These are phyloP conservation scores for Pygoscelis antarcticus DNA, from an alignment of 2,113 vertebrate species.

Conservation along the genomic window DNA sequence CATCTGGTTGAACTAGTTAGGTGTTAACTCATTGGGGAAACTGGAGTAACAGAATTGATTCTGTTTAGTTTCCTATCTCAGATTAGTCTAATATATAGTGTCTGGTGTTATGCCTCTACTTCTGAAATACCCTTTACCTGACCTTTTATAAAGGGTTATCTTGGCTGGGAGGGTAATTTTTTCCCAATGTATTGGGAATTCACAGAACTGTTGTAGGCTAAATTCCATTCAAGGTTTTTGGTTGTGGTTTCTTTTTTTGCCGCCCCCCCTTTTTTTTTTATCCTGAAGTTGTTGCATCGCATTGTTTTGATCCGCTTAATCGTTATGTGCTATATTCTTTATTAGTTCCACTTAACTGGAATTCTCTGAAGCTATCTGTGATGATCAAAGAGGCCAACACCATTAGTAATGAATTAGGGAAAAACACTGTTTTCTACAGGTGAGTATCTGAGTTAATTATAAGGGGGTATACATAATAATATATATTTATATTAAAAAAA, in stretches of 20 bases:
- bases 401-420: constrained; percentile 84
- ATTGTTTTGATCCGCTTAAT: background rate
- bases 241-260: background rate
- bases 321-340: background rate
- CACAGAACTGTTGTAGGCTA: background rate
- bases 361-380: constrained; percentile 89
- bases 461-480: background rate
- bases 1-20: background rate
- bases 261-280: background rate
- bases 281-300: background rate
- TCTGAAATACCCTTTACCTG: background rate
- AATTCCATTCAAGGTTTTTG: background rate
- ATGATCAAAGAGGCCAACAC: constrained; percentile 95
- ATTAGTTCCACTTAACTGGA: constrained; percentile 85
- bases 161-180: background rate
- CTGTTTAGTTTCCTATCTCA: background rate
- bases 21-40: background rate
- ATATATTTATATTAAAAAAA: too few relatives aligned
- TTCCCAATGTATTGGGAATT: background rate
- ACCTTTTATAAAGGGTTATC: background rate
- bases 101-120: background rate
- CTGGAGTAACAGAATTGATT: background rate
- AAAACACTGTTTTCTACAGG: constrained; percentile 87
- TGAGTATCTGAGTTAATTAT: constrained; percentile 40
- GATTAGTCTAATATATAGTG: background rate